Evolutionary conservation across 2,888 invertebrate species (phyloP).

Genomic region (Alviniconcha strummeri): DNA sequence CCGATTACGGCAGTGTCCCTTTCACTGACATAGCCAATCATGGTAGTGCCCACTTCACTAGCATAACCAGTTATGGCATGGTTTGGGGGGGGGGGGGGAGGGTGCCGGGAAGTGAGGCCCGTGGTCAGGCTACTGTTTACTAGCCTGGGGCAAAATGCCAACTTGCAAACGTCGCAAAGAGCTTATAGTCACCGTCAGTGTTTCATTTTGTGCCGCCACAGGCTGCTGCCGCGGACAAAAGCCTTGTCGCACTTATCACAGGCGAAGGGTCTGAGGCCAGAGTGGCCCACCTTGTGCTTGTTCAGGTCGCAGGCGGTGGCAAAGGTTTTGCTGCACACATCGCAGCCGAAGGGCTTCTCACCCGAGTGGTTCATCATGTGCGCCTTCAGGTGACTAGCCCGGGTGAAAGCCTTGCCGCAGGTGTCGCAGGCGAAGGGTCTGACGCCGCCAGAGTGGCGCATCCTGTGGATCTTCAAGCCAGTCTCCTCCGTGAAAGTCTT

Average conservation of each 20-base stretch:
- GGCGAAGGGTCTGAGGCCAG: slow-evolving; percentile 38
- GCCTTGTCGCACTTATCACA: slow-evolving; percentile 43
- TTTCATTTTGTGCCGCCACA: slow-evolving; percentile 35
- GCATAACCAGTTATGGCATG: too few relatives aligned
- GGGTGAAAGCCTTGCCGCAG: slow-evolving; percentile 17
- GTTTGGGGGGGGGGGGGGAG: too few relatives aligned
- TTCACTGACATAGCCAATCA: too few relatives aligned
- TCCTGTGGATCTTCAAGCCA: slow-evolving; percentile 33
- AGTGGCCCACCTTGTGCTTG: not conserved
- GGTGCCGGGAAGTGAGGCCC: too few relatives aligned
- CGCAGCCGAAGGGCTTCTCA: not conserved
- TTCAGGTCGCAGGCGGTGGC: not conserved
- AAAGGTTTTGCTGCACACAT: slow-evolving; percentile 8
- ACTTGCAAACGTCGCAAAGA: too few relatives aligned
- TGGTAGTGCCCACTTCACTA: too few relatives aligned
- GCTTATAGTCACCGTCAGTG: not conserved
- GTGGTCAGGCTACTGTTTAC: too few relatives aligned
- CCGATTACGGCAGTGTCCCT: too few relatives aligned
- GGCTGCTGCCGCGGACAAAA: slow-evolving; percentile 27
- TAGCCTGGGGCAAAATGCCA: too few relatives aligned
- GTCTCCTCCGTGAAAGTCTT: slow-evolving; percentile 29
- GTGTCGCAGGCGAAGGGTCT: slow-evolving; percentile 32
- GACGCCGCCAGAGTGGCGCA: slow-evolving; percentile 26
- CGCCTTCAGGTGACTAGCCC: slow-evolving; percentile 23
- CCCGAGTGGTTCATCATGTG: slow-evolving; percentile 14